Percentiles rank a stretch among this genome's conserved stretches.
phyloP scores from a whole-genome alignment of 2,888 invertebrate species.

The Drosophila algonquin region DNA sequence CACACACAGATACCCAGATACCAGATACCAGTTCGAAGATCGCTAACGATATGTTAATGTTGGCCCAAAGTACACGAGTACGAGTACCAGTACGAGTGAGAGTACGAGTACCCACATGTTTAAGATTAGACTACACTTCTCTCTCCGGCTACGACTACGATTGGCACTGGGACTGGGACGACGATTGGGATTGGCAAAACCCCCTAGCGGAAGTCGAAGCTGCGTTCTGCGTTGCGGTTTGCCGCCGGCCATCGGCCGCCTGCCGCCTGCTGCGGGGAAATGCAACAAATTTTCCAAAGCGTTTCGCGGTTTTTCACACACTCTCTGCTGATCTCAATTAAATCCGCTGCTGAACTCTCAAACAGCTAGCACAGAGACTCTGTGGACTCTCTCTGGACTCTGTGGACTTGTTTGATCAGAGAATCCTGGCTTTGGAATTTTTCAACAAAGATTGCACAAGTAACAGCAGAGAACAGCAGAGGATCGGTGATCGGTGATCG shows the following conservation, averaged over 20 bases:
- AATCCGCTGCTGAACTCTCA: constrained; percentile 53
- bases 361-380: neutral
- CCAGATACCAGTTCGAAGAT: constrained; percentile 26
- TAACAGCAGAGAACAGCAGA: constrained; percentile 35
- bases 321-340: constrained; percentile 71
- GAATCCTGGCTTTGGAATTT: constrained; percentile 74
- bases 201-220: constrained; percentile 65
- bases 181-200: constrained; percentile 60
- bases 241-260: neutral
- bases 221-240: constrained; percentile 58
- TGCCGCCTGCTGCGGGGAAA: constrained; percentile 23
- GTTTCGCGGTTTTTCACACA: constrained; percentile 71
- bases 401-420: constrained; percentile 69
- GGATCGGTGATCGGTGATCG: neutral
- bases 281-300: constrained; percentile 54
- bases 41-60: constrained; percentile 73
- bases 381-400: constrained; percentile 23
- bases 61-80: neutral
- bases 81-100: too few relatives aligned
- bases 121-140: constrained; percentile 58
- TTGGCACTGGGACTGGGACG: constrained; percentile 22
- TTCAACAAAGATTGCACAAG: constrained; percentile 75
- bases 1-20: constrained; percentile 1
- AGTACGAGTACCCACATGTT: constrained; percentile 67
- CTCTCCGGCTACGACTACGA: constrained; percentile 8